Conservation (phyloP, 2,888 invertebrate species). For the Melikaiella ostensackeni region DNA sequence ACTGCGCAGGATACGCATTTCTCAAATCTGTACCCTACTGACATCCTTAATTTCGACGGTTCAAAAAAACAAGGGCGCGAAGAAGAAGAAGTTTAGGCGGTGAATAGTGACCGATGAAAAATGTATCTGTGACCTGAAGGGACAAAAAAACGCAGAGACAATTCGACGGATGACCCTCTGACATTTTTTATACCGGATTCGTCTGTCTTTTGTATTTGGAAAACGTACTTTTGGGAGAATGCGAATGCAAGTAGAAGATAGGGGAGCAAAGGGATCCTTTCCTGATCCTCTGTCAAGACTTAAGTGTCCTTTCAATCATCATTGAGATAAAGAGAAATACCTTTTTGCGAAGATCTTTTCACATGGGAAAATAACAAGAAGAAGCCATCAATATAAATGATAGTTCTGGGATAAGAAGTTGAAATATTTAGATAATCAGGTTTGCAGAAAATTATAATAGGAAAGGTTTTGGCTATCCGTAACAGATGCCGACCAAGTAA, state of each 20-base stretch:
- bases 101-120: neutral
- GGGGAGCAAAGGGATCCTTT: conserved; percentile 15
- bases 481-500: conserved; percentile 39
- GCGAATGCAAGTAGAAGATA: conserved; percentile 32
- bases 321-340: conserved; percentile 9
- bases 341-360: neutral
- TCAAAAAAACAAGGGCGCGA: conserved; percentile 39
- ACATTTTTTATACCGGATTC: conserved; percentile 11
- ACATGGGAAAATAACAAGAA: neutral
- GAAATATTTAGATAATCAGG: neutral
- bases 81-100: neutral
- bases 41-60: conserved; percentile 46
- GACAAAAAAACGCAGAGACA: neutral
- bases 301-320: conserved; percentile 35
- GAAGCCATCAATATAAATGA: neutral
- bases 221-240: conserved; percentile 15
- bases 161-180: conserved; percentile 3
- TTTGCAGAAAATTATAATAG: neutral
- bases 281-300: conserved; percentile 19
- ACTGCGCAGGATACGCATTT: conserved; percentile 70
- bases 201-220: conserved; percentile 12
- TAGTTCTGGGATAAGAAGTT: neutral
- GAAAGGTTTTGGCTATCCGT: conserved; percentile 4
- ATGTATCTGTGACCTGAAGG: conserved; percentile 2
- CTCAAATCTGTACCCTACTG: conserved; percentile 65